Base-by-base conservation (phyloP, 2,797 vertebrate genomes). In the Bovichtus diacanthus region DNA sequence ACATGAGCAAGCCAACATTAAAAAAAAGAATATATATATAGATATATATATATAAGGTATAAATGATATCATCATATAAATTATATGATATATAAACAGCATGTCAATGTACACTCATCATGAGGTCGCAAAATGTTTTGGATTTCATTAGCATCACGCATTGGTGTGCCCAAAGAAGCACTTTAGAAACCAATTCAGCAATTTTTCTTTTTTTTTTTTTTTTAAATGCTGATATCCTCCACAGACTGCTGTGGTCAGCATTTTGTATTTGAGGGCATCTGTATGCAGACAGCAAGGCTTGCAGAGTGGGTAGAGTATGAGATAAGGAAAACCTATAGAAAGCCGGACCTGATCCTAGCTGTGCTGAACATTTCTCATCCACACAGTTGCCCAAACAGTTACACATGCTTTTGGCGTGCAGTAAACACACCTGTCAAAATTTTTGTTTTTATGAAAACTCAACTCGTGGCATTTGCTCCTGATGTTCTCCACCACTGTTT, bases 191-290 rank as follows among this genome's bases (percentile, higher is more conserved):
- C 16, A 46, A 31, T 54, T n/a, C 21, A 47, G 46, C 34, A 36
- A 8, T 19, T 56, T 8, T 59, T 13, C 2, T 16, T 41, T 59
- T 13, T 2, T 16, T 41, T 25, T 53, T 56, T 49, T 46, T 46
- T 60, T 50, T 5, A 36, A 63, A 44, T 49, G 47, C 56, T 68
- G 41, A 65, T 81, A 53, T 62, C 29, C 41, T 49, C 60, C 36
- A 41, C 58, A 60, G 29, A 63, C 41, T 1, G 10, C 43, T 70
- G 53, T 15, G 54, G 67, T 84, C 73, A 77, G 76, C 81, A 53
- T 58, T 68, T 73, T 70, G 21, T 31, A 51, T 60, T 43, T 56
- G 12, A 74, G 27, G 46, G 54, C 36, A 53, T 74, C 47, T 72
- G 62, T 58, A 64, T 72, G 64, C 50, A 79, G 66, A 67, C 63